A percentile compares a stretch with the other conserved stretches of the same genome.
Conservation (phyloP, 2,113 vertebrate genomes). For the Casuarius casuarius region DNA sequence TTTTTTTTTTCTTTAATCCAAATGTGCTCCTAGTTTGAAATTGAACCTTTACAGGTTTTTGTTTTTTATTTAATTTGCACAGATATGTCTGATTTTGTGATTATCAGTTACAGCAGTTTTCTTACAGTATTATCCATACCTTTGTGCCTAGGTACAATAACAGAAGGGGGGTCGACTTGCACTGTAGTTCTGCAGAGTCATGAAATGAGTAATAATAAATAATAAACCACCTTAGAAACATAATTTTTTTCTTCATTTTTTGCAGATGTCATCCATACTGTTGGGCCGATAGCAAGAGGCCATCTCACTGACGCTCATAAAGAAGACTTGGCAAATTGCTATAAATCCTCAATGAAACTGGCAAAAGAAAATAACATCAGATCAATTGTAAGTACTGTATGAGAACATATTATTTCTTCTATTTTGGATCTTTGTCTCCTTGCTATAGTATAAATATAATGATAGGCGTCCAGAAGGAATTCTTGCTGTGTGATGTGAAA, state of each 20-base stretch:
- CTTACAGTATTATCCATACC: not conserved
- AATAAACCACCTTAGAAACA: not conserved
- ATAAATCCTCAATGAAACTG: constrained; percentile 91
- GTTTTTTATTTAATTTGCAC: not conserved
- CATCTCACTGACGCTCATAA: constrained; percentile 86
- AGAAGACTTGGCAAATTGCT: constrained; percentile 92
- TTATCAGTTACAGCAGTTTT: not conserved
- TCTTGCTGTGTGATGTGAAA: not conserved
- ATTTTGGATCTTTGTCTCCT: not conserved
- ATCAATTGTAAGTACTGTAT: constrained; percentile 90
- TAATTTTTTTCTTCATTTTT: not conserved
- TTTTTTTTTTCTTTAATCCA: not conserved
- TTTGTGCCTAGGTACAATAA: not conserved
- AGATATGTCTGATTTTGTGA: not conserved
- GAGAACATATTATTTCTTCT: not conserved
- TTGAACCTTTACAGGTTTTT: not conserved
- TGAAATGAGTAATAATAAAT: not conserved
- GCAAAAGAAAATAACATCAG: constrained; percentile 88
- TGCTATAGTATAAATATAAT: not conserved
- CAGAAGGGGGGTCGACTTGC: not conserved
- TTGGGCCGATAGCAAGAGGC: constrained; percentile 94
- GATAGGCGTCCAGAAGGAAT: not conserved
- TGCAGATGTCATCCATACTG: constrained; percentile 97
- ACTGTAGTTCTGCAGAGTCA: not conserved
- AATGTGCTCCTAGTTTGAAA: not conserved